A percentile compares a stretch with the other conserved stretches of the same genome.
These are phyloP conservation scores for Ecliptopera silaceata DNA, from an alignment of 2,888 invertebrate species.

Conservation along the genomic window DNA sequence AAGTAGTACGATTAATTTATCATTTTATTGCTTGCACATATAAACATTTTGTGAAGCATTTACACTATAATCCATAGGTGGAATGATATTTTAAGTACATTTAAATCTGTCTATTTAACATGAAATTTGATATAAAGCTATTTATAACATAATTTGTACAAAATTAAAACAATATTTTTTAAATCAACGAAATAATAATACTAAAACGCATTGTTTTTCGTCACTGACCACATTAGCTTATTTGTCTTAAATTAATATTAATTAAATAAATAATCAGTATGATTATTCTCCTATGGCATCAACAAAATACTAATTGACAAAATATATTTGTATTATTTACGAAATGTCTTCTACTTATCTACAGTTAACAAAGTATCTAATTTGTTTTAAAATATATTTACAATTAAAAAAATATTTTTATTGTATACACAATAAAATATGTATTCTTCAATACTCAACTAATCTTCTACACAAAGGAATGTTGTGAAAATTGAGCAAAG, in stretches of 20 bases:
- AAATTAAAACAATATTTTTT: conserved; percentile 36
- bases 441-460: conserved; percentile 13
- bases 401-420: conserved; percentile 12
- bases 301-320: conserved; percentile 6
- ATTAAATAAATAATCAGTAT: conserved; percentile 30
- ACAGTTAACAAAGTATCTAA: conserved; percentile 4
- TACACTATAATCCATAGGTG: background rate
- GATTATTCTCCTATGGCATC: conserved; percentile 25
- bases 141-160: conserved; percentile 25
- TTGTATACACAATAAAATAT: conserved; percentile 20
- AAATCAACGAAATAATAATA: conserved; percentile 74
- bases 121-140: background rate
- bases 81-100: background rate
- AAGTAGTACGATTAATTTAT: background rate
- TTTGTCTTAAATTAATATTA: conserved; percentile 10
- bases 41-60: background rate
- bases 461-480: conserved; percentile 49
- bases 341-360: background rate
- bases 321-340: background rate
- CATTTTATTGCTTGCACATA: conserved; percentile 2
- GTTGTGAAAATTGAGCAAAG: conserved; percentile 63
- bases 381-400: conserved; percentile 9
- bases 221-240: conserved; percentile 40
- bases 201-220: conserved; percentile 78
- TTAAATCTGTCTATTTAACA: background rate